These are phyloP conservation scores for Pseudomugil tenellus DNA, from an alignment of 2,797 vertebrate genomes.

Conservation along the genomic window DNA sequence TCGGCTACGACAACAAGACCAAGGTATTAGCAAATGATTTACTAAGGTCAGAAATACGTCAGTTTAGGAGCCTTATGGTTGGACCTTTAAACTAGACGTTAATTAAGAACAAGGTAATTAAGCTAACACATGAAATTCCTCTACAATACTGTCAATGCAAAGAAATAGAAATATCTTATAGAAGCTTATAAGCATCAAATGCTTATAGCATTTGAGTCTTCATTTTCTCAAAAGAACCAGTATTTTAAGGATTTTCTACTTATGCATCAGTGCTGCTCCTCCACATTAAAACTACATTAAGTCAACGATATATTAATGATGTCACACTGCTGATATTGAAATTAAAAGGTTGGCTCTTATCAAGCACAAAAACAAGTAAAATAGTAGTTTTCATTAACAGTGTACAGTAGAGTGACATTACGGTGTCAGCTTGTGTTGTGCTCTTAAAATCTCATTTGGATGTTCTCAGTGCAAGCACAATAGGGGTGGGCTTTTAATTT, in stretches of 20 bases:
- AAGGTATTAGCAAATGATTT: no score
- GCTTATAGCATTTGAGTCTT: no score
- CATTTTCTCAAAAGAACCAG: not conserved
- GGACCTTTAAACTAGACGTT: no score
- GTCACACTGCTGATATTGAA: not conserved
- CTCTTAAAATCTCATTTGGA: slow-evolving; percentile 34
- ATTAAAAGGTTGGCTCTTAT: not conserved
- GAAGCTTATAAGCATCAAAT: not conserved
- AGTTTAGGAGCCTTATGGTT: no score
- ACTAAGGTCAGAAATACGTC: no score
- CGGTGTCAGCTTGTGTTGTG: slow-evolving; percentile 37
- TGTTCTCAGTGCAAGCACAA: slow-evolving; percentile 32
- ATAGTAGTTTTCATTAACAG: not conserved
- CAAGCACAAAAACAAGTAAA: not conserved
- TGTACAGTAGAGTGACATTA: not conserved
- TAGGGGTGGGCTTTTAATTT: slow-evolving; percentile 53
- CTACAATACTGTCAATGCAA: not conserved
- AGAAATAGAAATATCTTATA: not conserved
- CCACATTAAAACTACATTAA: not conserved
- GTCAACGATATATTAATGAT: slow-evolving; percentile 4
- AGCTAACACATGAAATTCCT: no score
- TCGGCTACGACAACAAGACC: no score
- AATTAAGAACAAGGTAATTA: no score
- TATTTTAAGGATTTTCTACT: not conserved
- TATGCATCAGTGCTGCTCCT: not conserved